These are phyloP conservation scores for Rotaria magnacalcarata DNA, from an alignment of 2,888 invertebrate genomes.

Conservation along the genomic window DNA sequence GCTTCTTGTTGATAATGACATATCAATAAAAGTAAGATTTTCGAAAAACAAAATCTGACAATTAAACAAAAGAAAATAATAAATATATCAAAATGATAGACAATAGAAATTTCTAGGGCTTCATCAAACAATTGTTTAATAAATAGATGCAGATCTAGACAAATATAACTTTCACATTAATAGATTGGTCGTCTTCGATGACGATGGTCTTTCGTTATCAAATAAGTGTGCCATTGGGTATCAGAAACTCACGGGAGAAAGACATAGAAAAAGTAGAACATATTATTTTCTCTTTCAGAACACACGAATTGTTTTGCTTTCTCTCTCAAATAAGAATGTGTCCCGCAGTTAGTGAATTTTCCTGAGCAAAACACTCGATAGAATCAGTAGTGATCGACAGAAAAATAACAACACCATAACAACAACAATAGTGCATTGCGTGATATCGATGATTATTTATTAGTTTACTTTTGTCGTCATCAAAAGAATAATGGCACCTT, in stretches of 20 bases:
- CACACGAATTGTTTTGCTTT: neutral
- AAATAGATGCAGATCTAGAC: neutral
- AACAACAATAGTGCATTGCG: neutral
- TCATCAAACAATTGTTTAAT: neutral
- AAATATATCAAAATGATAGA: neutral
- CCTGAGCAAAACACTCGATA: neutral
- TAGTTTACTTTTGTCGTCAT: neutral
- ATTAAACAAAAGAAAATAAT: neutral
- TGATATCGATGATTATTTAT: neutral
- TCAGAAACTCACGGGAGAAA: neutral
- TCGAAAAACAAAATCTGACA: no score
- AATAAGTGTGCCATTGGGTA: neutral
- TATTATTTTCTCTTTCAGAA: neutral
- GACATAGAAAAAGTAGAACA: neutral
- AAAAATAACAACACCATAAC: neutral
- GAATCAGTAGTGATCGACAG: neutral
- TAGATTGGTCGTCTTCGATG: neutral
- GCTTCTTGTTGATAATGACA: slow-evolving; percentile 6
- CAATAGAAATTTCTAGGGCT: neutral
- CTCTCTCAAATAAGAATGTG: neutral
- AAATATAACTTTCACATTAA: slow-evolving; percentile 1
- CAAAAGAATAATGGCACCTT: neutral
- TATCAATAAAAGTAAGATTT: neutral
- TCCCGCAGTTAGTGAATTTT: neutral
- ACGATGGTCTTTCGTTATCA: neutral